These are phyloP conservation scores for Coecobrya sp. DNA, from an alignment of 2,888 invertebrate genomes.

Conservation along the genomic window DNA sequence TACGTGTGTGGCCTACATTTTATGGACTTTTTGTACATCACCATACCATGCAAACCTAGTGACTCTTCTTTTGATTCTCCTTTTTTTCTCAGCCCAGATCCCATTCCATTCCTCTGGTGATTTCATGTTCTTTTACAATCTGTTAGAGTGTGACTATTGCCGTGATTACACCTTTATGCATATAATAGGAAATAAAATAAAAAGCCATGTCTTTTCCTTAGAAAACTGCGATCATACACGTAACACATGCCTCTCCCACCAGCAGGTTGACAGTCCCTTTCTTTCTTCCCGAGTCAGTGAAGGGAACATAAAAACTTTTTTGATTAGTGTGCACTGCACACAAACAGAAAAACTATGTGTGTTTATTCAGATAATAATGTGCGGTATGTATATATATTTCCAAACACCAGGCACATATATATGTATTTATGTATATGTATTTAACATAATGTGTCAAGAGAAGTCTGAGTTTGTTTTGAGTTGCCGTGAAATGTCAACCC, in stretches of 20 bases:
- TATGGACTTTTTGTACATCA: too few relatives aligned
- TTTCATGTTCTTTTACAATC: background rate
- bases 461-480: slow-evolving; percentile 40
- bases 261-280: background rate
- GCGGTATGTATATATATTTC: background rate
- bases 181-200: background rate
- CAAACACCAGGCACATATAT: background rate
- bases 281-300: background rate
- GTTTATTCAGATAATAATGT: background rate
- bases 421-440: background rate
- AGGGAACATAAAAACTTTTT: slow-evolving; percentile 8
- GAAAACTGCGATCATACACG: background rate
- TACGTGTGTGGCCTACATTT: background rate
- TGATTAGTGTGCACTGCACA: background rate
- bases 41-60: background rate
- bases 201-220: background rate
- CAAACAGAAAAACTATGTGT: background rate
- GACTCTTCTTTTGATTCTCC: background rate
- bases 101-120: background rate
- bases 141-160: background rate
- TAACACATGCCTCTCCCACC: background rate
- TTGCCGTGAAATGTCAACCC: slow-evolving; percentile 70
- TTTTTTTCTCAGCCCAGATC: too few relatives aligned
- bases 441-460: slow-evolving; percentile 11
- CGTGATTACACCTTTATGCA: background rate